Conservation (phyloP, 2,888 invertebrate species). For the Epistrophella euchroma region DNA sequence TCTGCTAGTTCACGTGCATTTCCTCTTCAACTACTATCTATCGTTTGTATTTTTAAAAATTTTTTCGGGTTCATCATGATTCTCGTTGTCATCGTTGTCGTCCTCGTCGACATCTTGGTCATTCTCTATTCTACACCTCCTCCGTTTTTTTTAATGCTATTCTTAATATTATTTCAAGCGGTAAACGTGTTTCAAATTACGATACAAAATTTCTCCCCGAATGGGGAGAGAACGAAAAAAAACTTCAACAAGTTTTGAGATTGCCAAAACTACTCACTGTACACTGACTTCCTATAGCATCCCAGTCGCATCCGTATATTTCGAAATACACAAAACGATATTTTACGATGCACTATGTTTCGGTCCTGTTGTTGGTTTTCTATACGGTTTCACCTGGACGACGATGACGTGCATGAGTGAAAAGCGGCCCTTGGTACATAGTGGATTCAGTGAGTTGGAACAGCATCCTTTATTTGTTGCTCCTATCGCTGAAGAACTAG, state of each 20-base stretch:
- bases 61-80: slow-evolving; percentile 58
- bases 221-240: slow-evolving; percentile 11
- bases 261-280: not conserved
- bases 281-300: slow-evolving; percentile 6
- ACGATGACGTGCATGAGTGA: slow-evolving; percentile 69
- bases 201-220: slow-evolving; percentile 41
- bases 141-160: slow-evolving; percentile 45
- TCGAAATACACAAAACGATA: slow-evolving; percentile 37
- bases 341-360: slow-evolving; percentile 51
- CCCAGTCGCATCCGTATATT: slow-evolving; percentile 4
- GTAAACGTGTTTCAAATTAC: slow-evolving; percentile 77
- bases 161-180: slow-evolving; percentile 76
- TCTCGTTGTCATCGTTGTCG: not conserved
- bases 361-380: slow-evolving; percentile 20
- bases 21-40: slow-evolving; percentile 7
- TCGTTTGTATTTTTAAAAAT: slow-evolving; percentile 13
- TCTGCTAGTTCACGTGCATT: slow-evolving; percentile 62
- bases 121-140: slow-evolving; percentile 52
- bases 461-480: slow-evolving; percentile 68
- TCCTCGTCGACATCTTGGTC: slow-evolving; percentile 44
- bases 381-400: slow-evolving; percentile 62
- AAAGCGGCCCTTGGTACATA: slow-evolving; percentile 53
- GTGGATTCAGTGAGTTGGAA: slow-evolving; percentile 55
- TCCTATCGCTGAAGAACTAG: slow-evolving; percentile 38
- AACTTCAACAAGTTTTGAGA: slow-evolving; percentile 62